Evolutionary conservation across 2,888 invertebrate genomes (phyloP), one percentile per base, ranked within the genome.

Genomic region (Calameuta pallipes): DNA sequence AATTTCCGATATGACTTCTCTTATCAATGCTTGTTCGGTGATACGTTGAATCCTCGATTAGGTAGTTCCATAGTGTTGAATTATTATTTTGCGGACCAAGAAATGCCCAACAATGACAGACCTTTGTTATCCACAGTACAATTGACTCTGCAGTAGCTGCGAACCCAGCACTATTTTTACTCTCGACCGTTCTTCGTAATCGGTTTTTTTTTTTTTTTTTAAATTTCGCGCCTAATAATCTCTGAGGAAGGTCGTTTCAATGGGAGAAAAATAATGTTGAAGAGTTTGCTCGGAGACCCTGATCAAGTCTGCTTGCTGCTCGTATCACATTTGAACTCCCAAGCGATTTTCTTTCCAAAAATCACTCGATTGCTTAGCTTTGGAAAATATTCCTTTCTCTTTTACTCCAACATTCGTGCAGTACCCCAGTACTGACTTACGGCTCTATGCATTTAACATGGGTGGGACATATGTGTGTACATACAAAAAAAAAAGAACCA

Each of bases 21-120:
- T 6, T 70, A 30, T 70, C 70, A 30, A 11, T 70, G 70, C 33
- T 70, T 33, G 33, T 30, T 70, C 31, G 9, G 11, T 11, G 11
- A 33, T 11, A 12, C 30, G 70, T 15, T 33, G 30, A 70, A 70
- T 2, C 33, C 31, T 30, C 15, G 33, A 33, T 70, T 15, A 70
- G 33, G 70, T 78, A 80, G 87, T 90, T 90, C 87, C 89, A 86
- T 87, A 81, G 86, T 86, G 82, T 83, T 80, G 80, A 41, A 41
- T 41, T 78, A 69, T 79, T 82, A 80, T 79, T 80, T 80, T 80
- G 82, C 82, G 86, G 88, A 90, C 91, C 89, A 91, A 90, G 87
- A 87, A 90, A 90, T 91, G 90, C 90, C 91, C 90, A 90, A 90
- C 83, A 80, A 75, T 79, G 77, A 78, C 80, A 81, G 74, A 74